A percentile compares a stretch with the other conserved stretches of the same genome.
Conservation (phyloP, 2,113 vertebrate genomes). For the Lagopus muta region DNA sequence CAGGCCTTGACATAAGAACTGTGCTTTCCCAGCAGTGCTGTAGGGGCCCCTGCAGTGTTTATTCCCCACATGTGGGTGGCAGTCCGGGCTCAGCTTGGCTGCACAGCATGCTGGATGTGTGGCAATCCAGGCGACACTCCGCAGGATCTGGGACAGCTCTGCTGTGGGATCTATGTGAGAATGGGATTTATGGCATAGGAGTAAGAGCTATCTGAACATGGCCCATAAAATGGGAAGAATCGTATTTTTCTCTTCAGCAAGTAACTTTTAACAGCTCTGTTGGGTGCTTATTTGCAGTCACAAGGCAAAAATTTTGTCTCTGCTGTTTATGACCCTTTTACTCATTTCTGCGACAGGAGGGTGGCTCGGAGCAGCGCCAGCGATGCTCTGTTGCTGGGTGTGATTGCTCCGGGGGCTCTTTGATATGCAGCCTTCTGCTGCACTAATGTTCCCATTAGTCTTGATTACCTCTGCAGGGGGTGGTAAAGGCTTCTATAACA, state of each 20-base stretch:
- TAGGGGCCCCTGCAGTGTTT: too few relatives aligned
- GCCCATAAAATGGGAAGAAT: slow-evolving; percentile 54
- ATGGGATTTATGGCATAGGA: slow-evolving; percentile 58
- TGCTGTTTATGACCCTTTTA: slow-evolving; percentile 39
- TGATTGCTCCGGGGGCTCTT: background rate
- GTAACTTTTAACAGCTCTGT: slow-evolving; percentile 68
- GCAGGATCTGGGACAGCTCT: background rate
- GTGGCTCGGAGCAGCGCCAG: background rate
- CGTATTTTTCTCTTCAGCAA: slow-evolving; percentile 59
- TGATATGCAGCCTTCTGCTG: slow-evolving; percentile 10
- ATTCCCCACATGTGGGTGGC: too few relatives aligned
- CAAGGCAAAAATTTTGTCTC: slow-evolving; percentile 61
- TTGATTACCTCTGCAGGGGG: slow-evolving; percentile 37
- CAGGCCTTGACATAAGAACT: background rate
- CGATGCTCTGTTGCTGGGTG: background rate
- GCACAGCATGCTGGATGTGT: too few relatives aligned
- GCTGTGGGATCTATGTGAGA: slow-evolving; percentile 51
- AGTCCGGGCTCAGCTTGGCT: too few relatives aligned
- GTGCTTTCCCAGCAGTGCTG: too few relatives aligned
- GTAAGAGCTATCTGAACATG: slow-evolving; percentile 35
- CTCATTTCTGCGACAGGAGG: slow-evolving; percentile 4
- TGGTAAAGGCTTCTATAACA: background rate
- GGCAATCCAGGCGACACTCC: too few relatives aligned
- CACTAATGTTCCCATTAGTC: background rate
- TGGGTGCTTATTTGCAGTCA: slow-evolving; percentile 65